Conservation (phyloP, 2,113 vertebrate species). For the Anser cygnoides region DNA sequence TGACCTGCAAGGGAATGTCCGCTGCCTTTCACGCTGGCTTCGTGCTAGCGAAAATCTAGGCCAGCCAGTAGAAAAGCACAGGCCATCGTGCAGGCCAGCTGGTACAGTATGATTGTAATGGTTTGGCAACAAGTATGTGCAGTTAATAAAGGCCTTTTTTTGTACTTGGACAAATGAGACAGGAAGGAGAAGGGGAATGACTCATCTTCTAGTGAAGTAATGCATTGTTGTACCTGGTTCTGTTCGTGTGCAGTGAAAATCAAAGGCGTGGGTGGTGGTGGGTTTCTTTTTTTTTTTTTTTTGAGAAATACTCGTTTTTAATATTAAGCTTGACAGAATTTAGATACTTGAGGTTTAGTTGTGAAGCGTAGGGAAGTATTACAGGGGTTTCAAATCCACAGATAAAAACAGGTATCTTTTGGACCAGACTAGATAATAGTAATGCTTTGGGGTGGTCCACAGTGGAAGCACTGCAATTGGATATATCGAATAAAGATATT, state of each 20-base stretch:
- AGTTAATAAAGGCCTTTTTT: neutral
- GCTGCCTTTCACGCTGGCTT: neutral
- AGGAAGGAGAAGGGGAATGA: neutral
- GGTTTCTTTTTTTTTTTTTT: neutral
- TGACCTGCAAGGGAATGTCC: slow-evolving; percentile 19
- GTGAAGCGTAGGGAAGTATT: neutral
- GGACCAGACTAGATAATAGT: neutral
- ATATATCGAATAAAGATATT: neutral
- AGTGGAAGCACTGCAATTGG: neutral
- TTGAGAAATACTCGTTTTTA: neutral
- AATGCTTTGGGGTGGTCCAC: neutral
- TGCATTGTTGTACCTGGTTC: fast-evolving
- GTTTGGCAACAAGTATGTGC: neutral
- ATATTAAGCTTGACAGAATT: neutral
- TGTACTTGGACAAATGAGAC: neutral
- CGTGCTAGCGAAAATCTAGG: neutral
- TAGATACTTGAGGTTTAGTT: neutral
- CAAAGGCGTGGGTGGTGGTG: no score
- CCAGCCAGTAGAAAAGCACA: neutral
- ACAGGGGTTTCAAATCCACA: neutral
- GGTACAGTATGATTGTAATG: neutral
- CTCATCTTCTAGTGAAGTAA: neutral
- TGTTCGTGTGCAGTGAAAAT: neutral
- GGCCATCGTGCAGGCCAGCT: neutral
- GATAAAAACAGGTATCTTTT: neutral